These are phyloP conservation scores for Phytoseiulus persimilis DNA, from an alignment of 2,888 invertebrate species.

Conservation along the genomic window DNA sequence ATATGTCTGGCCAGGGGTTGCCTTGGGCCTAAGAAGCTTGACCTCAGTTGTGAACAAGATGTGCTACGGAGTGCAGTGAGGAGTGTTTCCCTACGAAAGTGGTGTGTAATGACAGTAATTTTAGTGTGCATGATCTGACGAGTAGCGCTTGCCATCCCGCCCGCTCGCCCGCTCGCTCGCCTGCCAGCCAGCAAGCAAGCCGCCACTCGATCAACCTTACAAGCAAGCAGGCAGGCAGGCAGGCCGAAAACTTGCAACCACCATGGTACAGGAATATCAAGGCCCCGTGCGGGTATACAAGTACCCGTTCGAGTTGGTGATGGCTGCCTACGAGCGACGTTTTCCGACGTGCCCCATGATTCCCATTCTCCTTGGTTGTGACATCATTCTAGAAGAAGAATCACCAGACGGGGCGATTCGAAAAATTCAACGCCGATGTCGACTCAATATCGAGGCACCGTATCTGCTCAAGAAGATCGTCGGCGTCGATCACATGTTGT, in stretches of 20 bases:
- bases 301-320: conserved; percentile 86
- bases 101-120: not conserved
- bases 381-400: conserved; percentile 66
- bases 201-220: not conserved
- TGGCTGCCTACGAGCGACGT: conserved; percentile 87
- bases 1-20: conserved; percentile 36
- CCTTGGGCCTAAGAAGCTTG: conserved; percentile 37
- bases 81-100: not conserved
- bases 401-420: conserved; percentile 68
- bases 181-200: not conserved
- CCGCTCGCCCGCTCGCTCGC: not conserved
- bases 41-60: conserved; percentile 35
- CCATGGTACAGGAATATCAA: conserved; percentile 90
- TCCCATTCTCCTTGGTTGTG: conserved; percentile 82
- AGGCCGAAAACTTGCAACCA: not conserved
- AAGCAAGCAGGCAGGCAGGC: not conserved
- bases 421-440: conserved; percentile 73
- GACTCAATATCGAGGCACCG: conserved; percentile 83
- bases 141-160: not conserved
- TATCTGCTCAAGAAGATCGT: conserved; percentile 88
- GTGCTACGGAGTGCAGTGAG: conserved; percentile 36
- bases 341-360: conserved; percentile 89
- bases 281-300: conserved; percentile 90
- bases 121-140: not conserved
- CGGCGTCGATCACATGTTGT: conserved; percentile 80